Evolutionary conservation across 92 coral and sea anemone genomes (phyloP), one percentile per base, ranked within the genome.

Genomic region (Virgularia gustaviana): DNA sequence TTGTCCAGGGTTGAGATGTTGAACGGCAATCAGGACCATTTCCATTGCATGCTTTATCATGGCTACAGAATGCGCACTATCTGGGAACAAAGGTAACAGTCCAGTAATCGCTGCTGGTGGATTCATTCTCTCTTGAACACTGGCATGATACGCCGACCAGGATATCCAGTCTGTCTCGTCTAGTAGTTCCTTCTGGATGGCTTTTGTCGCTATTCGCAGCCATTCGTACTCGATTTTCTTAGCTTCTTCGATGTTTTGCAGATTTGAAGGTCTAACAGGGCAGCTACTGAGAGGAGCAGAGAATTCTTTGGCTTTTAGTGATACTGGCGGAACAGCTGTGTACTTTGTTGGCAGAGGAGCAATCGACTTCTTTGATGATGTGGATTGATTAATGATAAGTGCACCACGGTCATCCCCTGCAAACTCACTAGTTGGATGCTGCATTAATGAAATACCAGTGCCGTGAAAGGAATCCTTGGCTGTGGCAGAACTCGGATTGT

Each of bases 41-140:
- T 36, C 71, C 88, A 84, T 78, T 1, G 84, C 16, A 74, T 84
- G 88, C 27, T 49, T 70, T 31, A 84, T 84, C 84, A 84, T 83
- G 13, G 88, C 88, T 19, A 16, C 62, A 2, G 58, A 78, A 57
- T 78, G 77, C 18, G 88, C 88, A 49, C 67, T 66, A 29, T 79
- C 83, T 23, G 28, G 35, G 58, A 78, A 78, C 44, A 78, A 38
- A 3, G 76, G 76, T 9, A 78, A 38, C 23, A 64, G 44, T 10
- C 41, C 53, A 24, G 57, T 76, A 61, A 76, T 64, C 3, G 81
- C 81, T 2, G 64, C 75, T 16, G 56, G 45, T 51, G 73, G 43
- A 23, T 0, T 27, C 4, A 36, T 53, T 49, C 39, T 27, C 53
- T 10, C 10, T 30, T 66, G 54, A 24, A 34, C 31, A n/a, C 75